phyloP scores from a whole-genome alignment of 2,888 invertebrate species.

The Agriopis aurantiaria region DNA sequence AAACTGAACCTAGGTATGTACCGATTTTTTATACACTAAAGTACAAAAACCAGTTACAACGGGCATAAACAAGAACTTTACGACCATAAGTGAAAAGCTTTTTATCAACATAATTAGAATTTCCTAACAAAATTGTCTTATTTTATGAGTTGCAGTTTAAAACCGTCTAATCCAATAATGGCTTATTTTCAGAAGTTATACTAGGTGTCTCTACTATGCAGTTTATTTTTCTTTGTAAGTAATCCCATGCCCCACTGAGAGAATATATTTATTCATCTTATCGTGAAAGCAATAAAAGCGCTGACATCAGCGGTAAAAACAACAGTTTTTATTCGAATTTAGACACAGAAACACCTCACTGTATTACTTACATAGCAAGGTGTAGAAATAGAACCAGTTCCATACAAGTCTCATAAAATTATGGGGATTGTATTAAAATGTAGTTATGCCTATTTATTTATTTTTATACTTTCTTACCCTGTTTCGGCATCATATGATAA shows the following conservation, averaged over 20 bases:
- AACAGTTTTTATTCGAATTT: constrained; percentile 21
- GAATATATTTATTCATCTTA: constrained; percentile 29
- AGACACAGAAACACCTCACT: constrained; percentile 3
- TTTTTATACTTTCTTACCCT: background rate
- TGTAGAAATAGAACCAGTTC: background rate
- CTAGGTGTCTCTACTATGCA: too few relatives aligned
- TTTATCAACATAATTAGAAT: too few relatives aligned
- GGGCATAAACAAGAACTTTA: too few relatives aligned
- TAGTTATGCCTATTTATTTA: background rate
- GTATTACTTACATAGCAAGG: background rate
- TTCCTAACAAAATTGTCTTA: too few relatives aligned
- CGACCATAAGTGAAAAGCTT: too few relatives aligned
- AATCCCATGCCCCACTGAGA: constrained; percentile 24
- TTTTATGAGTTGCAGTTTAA: too few relatives aligned
- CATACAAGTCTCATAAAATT: background rate
- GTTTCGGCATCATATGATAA: constrained; percentile 2
- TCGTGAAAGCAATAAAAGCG: constrained; percentile 24
- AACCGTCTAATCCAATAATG: too few relatives aligned
- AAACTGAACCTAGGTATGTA: too few relatives aligned
- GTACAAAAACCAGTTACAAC: too few relatives aligned
- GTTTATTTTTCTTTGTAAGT: constrained; percentile 17
- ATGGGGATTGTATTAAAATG: constrained; percentile 14
- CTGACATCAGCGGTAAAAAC: constrained; percentile 7
- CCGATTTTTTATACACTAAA: too few relatives aligned
- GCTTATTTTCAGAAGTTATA: too few relatives aligned